These are phyloP conservation scores for Temnothorax ravouxi DNA, from an alignment of 2,888 invertebrate genomes.

Conservation along the genomic window DNA sequence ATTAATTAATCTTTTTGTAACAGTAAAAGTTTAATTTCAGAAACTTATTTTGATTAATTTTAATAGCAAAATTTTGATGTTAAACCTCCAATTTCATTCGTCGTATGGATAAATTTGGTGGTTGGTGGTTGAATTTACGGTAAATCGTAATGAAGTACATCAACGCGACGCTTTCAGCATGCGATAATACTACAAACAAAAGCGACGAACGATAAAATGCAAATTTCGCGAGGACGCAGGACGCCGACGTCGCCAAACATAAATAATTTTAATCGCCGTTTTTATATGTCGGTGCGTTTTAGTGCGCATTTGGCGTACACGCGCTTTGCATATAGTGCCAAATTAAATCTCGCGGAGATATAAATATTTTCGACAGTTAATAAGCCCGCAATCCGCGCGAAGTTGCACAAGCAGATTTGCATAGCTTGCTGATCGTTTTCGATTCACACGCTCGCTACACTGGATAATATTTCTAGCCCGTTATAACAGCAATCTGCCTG, in stretches of 20 bases:
- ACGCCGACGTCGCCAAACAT: slow-evolving; percentile 39
- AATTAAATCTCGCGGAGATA: slow-evolving; percentile 42
- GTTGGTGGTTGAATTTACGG: slow-evolving; percentile 45
- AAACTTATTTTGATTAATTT: slow-evolving; percentile 12
- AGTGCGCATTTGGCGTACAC: slow-evolving; percentile 26
- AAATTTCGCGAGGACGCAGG: slow-evolving; percentile 51
- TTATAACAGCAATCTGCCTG: slow-evolving; percentile 10
- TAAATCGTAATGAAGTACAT: slow-evolving; percentile 60
- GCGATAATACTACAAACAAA: slow-evolving; percentile 61
- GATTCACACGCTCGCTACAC: slow-evolving; percentile 12
- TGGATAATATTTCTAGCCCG: background rate
- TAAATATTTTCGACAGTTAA: slow-evolving; percentile 46
- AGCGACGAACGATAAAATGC: slow-evolving; percentile 58
- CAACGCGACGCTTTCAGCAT: slow-evolving; percentile 45
- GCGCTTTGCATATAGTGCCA: slow-evolving; percentile 38
- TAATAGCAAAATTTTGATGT: background rate
- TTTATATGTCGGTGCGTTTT: slow-evolving; percentile 51
- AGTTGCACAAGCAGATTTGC: slow-evolving; percentile 30
- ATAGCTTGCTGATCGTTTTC: slow-evolving; percentile 13
- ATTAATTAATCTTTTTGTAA: background rate
- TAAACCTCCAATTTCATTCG: background rate
- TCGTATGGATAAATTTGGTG: no score
- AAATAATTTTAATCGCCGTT: slow-evolving; percentile 63
- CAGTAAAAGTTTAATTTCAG: background rate
- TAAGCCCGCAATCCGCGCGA: slow-evolving; percentile 12